Evolutionary conservation across 1,140 invertebrate species (phyloP).

Genomic region (Mactra quadrangularis): DNA sequence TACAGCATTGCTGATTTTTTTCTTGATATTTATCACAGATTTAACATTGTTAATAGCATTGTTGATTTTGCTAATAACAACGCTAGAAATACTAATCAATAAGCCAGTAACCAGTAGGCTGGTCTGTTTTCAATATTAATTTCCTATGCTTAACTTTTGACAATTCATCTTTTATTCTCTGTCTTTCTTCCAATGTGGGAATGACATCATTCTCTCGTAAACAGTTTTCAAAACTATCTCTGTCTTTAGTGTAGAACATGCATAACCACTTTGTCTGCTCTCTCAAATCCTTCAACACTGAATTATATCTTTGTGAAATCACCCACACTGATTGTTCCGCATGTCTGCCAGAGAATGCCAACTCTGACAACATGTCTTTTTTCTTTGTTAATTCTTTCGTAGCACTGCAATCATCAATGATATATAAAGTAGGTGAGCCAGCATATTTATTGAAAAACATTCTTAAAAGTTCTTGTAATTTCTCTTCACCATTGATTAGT

Average conservation of each 20-base stretch:
- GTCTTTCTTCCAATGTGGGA: slow-evolving; percentile 27
- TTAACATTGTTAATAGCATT: no score
- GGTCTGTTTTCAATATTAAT: no score
- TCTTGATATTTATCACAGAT: no score
- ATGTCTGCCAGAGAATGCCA: slow-evolving; percentile 9
- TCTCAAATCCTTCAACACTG: slow-evolving; percentile 31
- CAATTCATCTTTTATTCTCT: slow-evolving; percentile 23
- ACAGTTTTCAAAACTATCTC: slow-evolving; percentile 18
- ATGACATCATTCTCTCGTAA: slow-evolving; percentile 18
- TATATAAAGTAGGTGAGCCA: slow-evolving; percentile 10
- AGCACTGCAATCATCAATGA: slow-evolving; percentile 20
- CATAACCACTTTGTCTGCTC: slow-evolving; percentile 19
- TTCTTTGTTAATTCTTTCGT: slow-evolving; percentile 14
- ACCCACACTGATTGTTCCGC: slow-evolving; percentile 28
- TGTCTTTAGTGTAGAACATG: slow-evolving; percentile 21
- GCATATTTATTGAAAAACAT: slow-evolving; percentile 8
- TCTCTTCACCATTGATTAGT: background rate
- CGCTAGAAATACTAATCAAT: no score
- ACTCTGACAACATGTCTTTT: slow-evolving; percentile 47
- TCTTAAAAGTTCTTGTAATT: background rate
- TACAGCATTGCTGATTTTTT: no score
- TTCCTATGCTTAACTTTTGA: slow-evolving; percentile 1
- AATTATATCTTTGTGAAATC: slow-evolving; percentile 53
- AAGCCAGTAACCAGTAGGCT: slow-evolving; percentile 4
- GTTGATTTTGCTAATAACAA: no score